Conservation (phyloP, 1,140 invertebrate genomes). For the Phortica variegata region DNA sequence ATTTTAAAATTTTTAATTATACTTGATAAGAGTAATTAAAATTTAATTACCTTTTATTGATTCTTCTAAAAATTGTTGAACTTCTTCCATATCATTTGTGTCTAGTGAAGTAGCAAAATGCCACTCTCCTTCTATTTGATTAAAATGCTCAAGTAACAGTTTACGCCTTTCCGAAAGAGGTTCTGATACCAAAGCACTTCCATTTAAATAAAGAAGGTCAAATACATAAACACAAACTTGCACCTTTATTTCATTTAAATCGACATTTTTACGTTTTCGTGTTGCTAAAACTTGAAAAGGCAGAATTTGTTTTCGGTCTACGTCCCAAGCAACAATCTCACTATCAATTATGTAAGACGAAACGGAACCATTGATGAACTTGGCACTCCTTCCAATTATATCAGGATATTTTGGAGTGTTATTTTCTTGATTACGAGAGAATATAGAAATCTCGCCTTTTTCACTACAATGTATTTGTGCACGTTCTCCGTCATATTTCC, state of each 20-base stretch:
- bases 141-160: conserved; percentile 75
- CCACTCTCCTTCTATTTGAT: conserved; percentile 80
- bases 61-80: conserved; percentile 92
- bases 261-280: conserved; percentile 93
- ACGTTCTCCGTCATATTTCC: conserved; percentile 99
- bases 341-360: conserved; percentile 91
- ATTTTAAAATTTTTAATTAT: too few relatives aligned
- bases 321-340: conserved; percentile 97
- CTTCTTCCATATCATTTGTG: conserved; percentile 86
- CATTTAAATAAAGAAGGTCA: conserved; percentile 95
- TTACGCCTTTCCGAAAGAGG: conserved; percentile 76
- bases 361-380: conserved; percentile 65
- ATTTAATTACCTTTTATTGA: conserved; percentile 74
- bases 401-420: conserved; percentile 99
- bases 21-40: not conserved
- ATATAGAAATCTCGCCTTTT: conserved; percentile 76
- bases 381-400: conserved; percentile 74
- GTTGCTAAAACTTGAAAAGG: conserved; percentile 98
- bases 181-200: conserved; percentile 77
- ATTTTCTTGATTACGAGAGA: conserved; percentile 97
- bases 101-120: conserved; percentile 84
- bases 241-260: conserved; percentile 88
- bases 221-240: conserved; percentile 98
- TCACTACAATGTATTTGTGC: conserved; percentile 86
- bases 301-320: conserved; percentile 83